Percentiles rank a stretch among this genome's conserved stretches.
phyloP scores from a whole-genome alignment of 2,888 invertebrate species.

The Orchestes rusci region DNA sequence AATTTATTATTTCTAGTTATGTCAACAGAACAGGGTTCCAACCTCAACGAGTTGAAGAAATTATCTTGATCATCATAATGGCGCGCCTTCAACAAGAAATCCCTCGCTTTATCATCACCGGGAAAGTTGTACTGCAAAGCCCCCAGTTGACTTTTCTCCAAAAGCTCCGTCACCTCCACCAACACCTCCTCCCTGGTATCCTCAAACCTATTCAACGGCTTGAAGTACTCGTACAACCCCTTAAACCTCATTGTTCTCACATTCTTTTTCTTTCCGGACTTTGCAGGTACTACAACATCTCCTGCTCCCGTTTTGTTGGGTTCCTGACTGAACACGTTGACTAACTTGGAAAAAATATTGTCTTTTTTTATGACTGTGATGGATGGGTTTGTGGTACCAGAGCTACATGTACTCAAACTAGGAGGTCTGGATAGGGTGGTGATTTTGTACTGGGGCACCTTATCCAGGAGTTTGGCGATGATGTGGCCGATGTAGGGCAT shows the following conservation, averaged over 20 bases:
- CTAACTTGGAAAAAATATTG: conserved; percentile 28
- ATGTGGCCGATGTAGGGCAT: conserved; percentile 48
- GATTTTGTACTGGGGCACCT: conserved; percentile 35
- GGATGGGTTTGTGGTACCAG: too few relatives aligned
- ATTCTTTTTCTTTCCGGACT: not conserved
- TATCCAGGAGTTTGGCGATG: conserved; percentile 41
- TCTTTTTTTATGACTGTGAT: conserved; percentile 11
- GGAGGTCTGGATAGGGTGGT: conserved; percentile 22
- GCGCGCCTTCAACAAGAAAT: conserved; percentile 48
- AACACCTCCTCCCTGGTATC: conserved; percentile 38
- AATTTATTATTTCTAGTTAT: too few relatives aligned
- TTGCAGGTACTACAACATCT: not conserved
- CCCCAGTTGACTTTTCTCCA: conserved; percentile 43
- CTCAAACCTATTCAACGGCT: conserved; percentile 33
- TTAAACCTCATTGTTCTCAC: conserved; percentile 25
- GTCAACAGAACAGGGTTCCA: too few relatives aligned
- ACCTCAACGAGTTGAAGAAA: conserved; percentile 44
- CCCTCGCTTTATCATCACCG: conserved; percentile 43
- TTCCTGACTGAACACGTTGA: conserved; percentile 24
- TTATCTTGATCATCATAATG: conserved; percentile 48
- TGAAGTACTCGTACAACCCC: conserved; percentile 34
- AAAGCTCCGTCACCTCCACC: conserved; percentile 37
- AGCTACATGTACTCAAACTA: conserved; percentile 26
- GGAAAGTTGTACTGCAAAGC: conserved; percentile 43
- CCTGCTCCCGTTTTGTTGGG: conserved; percentile 10